phyloP scores from a whole-genome alignment of 2,113 vertebrate species.

The Apteryx mantelli region DNA sequence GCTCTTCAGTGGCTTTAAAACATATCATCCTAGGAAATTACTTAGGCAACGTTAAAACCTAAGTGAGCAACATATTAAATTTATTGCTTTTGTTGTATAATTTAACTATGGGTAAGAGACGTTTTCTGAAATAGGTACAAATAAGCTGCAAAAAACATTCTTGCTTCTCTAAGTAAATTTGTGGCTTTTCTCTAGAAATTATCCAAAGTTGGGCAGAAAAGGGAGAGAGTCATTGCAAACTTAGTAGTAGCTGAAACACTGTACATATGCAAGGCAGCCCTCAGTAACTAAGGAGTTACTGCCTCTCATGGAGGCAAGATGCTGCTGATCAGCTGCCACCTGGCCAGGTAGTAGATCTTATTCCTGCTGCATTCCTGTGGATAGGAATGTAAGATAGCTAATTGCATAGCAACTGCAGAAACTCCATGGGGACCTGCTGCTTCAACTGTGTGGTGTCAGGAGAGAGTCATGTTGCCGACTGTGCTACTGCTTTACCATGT shows the following conservation, averaged over 20 bases:
- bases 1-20: not conserved
- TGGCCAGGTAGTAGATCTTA: not conserved
- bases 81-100: not conserved
- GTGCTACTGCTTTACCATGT: not conserved
- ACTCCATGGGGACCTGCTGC: not conserved
- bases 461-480: not conserved
- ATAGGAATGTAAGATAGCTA: not conserved
- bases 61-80: accelerated
- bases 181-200: not conserved
- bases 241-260: not conserved
- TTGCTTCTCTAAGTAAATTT: not conserved
- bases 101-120: not conserved
- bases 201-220: not conserved
- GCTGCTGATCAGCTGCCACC: not conserved
- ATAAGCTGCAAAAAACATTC: not conserved
- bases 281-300: not conserved
- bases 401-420: not conserved
- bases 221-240: not conserved
- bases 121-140: not conserved
- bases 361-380: not conserved
- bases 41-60: not conserved
- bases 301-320: not conserved
- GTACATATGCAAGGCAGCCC: not conserved
- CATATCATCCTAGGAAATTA: not conserved
- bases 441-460: not conserved